Conservation (phyloP, 2,113 vertebrate species). For the Ursus arctos region DNA sequence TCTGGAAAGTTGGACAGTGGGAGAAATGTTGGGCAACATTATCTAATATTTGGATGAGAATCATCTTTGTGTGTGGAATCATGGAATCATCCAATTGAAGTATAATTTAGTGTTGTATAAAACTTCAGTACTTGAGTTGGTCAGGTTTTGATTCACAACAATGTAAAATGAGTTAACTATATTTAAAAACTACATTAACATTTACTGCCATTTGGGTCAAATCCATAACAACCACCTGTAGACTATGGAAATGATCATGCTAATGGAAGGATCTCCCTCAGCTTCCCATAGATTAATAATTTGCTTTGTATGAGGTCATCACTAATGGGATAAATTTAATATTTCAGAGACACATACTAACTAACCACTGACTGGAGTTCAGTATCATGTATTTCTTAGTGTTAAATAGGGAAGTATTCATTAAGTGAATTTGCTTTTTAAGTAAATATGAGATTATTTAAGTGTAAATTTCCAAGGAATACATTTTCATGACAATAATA, state of each 20-base stretch:
- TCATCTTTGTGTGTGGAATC: neutral
- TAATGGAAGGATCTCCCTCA: conserved; percentile 59
- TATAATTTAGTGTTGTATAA: neutral
- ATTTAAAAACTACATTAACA: conserved; percentile 10
- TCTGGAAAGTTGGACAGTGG: neutral
- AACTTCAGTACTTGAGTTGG: neutral
- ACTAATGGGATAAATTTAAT: neutral
- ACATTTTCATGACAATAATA: conserved; percentile 66
- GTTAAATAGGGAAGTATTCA: conserved; percentile 56
- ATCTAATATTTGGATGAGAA: neutral
- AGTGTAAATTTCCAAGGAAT: conserved; percentile 75
- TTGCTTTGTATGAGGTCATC: conserved; percentile 52
- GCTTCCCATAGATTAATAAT: conserved; percentile 61
- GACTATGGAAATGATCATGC: conserved; percentile 65
- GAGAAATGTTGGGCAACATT: neutral
- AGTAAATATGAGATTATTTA: conserved; percentile 74
- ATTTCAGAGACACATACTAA: conserved; percentile 49
- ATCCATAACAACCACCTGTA: conserved; percentile 64
- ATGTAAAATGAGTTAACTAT: neutral
- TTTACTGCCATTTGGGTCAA: conserved; percentile 58
- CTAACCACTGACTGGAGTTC: neutral
- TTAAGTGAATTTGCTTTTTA: conserved; percentile 74
- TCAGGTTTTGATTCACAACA: neutral
- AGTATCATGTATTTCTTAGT: conserved; percentile 46
- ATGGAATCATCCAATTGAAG: neutral